These are phyloP conservation scores for Butorides virescens DNA, from an alignment of 2,113 vertebrate genomes.

Conservation along the genomic window DNA sequence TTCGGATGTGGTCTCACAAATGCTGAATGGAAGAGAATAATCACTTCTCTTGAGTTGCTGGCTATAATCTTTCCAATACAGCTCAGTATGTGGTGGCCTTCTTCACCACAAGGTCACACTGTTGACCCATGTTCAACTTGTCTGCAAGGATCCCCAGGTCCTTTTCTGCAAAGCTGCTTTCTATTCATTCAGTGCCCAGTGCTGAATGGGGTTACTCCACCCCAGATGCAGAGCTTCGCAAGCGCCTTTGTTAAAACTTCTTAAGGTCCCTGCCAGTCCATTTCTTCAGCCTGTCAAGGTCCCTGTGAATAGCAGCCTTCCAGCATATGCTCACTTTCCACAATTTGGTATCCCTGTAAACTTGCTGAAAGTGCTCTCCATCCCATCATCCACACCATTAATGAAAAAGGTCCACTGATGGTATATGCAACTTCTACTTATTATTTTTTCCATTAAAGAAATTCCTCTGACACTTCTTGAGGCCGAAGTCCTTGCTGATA, in stretches of 20 bases:
- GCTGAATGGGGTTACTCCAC: neutral
- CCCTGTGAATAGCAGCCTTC: neutral
- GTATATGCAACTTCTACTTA: neutral
- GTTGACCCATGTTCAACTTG: constrained; percentile 6
- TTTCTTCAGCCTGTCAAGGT: neutral
- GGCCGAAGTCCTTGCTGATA: neutral
- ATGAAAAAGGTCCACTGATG: neutral
- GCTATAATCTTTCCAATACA: neutral
- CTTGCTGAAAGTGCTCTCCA: neutral
- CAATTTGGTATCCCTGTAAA: neutral
- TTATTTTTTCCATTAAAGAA: neutral
- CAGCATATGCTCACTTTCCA: neutral
- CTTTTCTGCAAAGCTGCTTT: neutral
- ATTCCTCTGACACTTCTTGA: neutral
- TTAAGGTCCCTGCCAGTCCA: neutral
- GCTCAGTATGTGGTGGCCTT: constrained; percentile 2
- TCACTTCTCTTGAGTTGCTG: neutral
- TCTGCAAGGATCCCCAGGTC: neutral
- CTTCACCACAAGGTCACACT: constrained; percentile 21
- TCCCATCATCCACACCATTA: neutral
- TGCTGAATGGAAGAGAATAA: neutral
- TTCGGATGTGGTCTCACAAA: neutral
- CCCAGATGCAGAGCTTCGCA: neutral
- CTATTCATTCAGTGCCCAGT: neutral
- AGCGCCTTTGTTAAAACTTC: neutral